These are phyloP conservation scores for Halesus radiatus DNA, from an alignment of 1,140 invertebrate genomes.

Conservation along the genomic window DNA sequence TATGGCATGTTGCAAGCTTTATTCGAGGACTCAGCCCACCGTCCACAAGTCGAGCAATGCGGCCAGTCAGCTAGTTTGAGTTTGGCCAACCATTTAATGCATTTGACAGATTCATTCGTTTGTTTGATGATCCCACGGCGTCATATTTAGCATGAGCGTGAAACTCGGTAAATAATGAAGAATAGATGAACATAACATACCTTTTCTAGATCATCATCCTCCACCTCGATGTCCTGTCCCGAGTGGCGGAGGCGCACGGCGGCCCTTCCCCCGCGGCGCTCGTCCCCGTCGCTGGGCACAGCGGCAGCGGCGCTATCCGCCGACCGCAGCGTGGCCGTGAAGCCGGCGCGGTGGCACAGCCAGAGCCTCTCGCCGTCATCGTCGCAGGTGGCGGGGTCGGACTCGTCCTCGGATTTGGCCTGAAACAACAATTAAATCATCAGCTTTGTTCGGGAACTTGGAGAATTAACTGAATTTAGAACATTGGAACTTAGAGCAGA, in stretches of 20 bases:
- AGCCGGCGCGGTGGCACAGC: conserved; percentile 92
- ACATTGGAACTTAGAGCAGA: too few relatives aligned
- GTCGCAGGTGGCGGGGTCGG: conserved; percentile 82
- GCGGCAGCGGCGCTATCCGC: conserved; percentile 64
- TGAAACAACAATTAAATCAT: conserved; percentile 61
- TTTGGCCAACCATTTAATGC: too few relatives aligned
- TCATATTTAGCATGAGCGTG: too few relatives aligned
- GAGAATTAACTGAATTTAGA: too few relatives aligned
- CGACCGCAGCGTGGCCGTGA: conserved; percentile 82
- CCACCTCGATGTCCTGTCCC: conserved; percentile 85
- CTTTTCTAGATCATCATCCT: conserved; percentile 95
- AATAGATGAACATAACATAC: conserved; percentile 61
- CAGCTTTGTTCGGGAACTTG: background rate
- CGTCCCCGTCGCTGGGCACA: conserved; percentile 71
- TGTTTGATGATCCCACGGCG: too few relatives aligned
- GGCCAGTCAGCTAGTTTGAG: too few relatives aligned
- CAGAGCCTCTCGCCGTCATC: conserved; percentile 87
- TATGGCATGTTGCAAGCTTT: too few relatives aligned
- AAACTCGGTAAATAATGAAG: too few relatives aligned
- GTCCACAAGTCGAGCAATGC: too few relatives aligned
- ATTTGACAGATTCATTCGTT: too few relatives aligned
- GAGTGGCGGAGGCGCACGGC: conserved; percentile 83
- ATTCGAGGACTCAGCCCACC: too few relatives aligned
- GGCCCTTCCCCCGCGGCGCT: conserved; percentile 80
- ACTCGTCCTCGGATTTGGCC: conserved; percentile 86